Evolutionary conservation across 2,113 vertebrate genomes (phyloP).

Genomic region (Lethenteron reissneri): DNA sequence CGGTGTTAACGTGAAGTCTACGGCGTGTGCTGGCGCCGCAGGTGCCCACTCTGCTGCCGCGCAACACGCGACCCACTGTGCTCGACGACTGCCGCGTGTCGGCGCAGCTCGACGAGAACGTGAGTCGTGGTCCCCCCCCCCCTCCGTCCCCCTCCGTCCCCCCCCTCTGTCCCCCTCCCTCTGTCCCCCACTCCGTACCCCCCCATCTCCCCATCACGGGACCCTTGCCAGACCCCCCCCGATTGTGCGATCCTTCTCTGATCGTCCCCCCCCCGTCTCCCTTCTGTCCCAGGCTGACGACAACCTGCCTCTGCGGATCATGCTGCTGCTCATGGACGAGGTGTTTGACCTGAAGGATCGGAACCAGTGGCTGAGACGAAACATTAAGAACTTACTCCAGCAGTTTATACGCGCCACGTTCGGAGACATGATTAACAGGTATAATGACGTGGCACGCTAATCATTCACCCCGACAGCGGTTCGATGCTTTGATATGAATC

Average conservation of each 20-base stretch:
- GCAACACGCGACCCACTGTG: constrained; percentile 3
- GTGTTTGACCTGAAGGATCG: constrained; percentile 95
- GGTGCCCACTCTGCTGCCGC: constrained; percentile 1
- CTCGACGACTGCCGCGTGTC: constrained; percentile 65
- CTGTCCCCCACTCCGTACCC: too few species aligned
- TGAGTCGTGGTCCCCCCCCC: constrained; percentile 25
- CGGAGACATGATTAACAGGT: constrained; percentile 95
- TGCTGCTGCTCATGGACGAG: constrained; percentile 96
- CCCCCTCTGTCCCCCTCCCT: too few species aligned
- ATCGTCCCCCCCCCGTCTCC: not conserved
- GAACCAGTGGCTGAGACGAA: constrained; percentile 92
- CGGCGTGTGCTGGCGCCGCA: not conserved
- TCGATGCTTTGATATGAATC: not conserved
- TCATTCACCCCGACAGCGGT: not conserved
- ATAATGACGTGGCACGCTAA: constrained; percentile 5
- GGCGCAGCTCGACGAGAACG: constrained; percentile 87
- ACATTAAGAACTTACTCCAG: constrained; percentile 92
- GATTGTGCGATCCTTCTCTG: not conserved
- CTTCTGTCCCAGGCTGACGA: constrained; percentile 55
- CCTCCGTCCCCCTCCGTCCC: too few species aligned
- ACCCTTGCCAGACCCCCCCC: too few species aligned
- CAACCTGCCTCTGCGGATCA: constrained; percentile 80
- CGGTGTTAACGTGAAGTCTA: too few species aligned
- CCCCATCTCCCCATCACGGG: too few species aligned
- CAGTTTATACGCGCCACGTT: constrained; percentile 92